phyloP scores from a whole-genome alignment of 2,888 invertebrate genomes.

The Cephus pulcher region DNA sequence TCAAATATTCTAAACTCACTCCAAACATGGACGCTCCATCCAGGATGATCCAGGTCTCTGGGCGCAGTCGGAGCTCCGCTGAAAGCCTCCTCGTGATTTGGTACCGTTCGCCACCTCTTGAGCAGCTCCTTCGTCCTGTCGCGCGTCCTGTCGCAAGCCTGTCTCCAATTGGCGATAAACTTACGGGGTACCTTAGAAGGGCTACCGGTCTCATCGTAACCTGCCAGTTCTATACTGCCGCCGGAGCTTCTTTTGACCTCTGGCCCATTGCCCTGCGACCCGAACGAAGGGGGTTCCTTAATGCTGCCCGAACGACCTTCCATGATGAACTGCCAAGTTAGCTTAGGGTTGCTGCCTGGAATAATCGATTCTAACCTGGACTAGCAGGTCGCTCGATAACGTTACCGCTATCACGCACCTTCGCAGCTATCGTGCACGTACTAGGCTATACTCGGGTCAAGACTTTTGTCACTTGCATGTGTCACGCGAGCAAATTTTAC shows the following conservation, averaged over 20 bases:
- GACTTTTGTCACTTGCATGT: no score
- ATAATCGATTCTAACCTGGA: constrained; percentile 44
- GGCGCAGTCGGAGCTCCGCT: neutral
- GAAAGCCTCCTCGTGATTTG: constrained; percentile 69
- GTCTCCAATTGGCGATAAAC: constrained; percentile 80
- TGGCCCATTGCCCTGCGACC: constrained; percentile 20
- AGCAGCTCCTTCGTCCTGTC: constrained; percentile 80
- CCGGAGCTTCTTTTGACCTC: constrained; percentile 36
- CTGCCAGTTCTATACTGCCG: constrained; percentile 34
- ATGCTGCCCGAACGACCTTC: constrained; percentile 47
- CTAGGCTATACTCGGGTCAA: no score
- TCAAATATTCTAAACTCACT: constrained; percentile 69
- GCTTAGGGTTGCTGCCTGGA: constrained; percentile 32
- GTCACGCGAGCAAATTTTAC: no score
- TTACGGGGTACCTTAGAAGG: constrained; percentile 76
- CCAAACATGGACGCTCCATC: constrained; percentile 85
- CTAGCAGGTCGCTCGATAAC: constrained; percentile 45
- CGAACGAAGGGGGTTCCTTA: constrained; percentile 47
- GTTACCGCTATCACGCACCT: neutral
- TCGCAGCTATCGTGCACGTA: no score
- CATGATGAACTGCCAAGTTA: constrained; percentile 37
- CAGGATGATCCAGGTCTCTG: constrained; percentile 59
- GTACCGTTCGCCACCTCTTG: constrained; percentile 77
- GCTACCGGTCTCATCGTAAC: constrained; percentile 27
- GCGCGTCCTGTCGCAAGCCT: constrained; percentile 81